A percentile compares a stretch with the other conserved stretches of the same genome.
Conservation (phyloP, 2,888 invertebrate genomes). For the Acronicta alni region DNA sequence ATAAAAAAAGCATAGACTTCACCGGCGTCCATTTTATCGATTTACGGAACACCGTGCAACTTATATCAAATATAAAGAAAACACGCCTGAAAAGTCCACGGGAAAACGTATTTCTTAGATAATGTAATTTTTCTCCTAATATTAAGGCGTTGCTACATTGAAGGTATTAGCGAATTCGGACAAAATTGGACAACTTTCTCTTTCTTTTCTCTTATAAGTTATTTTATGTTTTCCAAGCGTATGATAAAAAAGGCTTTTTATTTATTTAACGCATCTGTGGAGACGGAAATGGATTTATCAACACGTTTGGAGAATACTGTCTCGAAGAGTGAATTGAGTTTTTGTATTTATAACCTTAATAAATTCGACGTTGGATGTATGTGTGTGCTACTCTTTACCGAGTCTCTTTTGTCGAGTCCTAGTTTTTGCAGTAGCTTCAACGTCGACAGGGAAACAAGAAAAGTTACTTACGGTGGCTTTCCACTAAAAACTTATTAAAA, state of each 20-base stretch:
- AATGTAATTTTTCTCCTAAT: constrained; percentile 60
- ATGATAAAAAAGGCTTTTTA: constrained; percentile 34
- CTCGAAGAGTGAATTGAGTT: constrained; percentile 25
- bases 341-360: constrained; percentile 21
- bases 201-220: constrained; percentile 37
- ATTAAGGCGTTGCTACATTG: constrained; percentile 53
- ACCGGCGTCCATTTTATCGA: constrained; percentile 25
- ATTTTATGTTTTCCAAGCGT: constrained; percentile 41
- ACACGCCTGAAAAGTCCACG: constrained; percentile 40
- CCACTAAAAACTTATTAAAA: constrained; percentile 33
- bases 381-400: constrained; percentile 37
- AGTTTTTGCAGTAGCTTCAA: constrained; percentile 46
- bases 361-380: constrained; percentile 13
- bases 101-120: constrained; percentile 58
- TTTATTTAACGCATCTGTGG: constrained; percentile 44
- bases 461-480: constrained; percentile 47
- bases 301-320: constrained; percentile 31
- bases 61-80: constrained; percentile 53
- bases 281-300: constrained; percentile 39
- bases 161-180: constrained; percentile 45
- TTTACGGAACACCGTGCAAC: constrained; percentile 34
- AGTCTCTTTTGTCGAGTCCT: constrained; percentile 11
- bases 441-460: constrained; percentile 43
- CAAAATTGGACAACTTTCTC: constrained; percentile 44
- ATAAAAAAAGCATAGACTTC: constrained; percentile 13